Evolutionary conservation across 2,888 invertebrate species (phyloP).

Genomic region (Willowsia nigromaculata): DNA sequence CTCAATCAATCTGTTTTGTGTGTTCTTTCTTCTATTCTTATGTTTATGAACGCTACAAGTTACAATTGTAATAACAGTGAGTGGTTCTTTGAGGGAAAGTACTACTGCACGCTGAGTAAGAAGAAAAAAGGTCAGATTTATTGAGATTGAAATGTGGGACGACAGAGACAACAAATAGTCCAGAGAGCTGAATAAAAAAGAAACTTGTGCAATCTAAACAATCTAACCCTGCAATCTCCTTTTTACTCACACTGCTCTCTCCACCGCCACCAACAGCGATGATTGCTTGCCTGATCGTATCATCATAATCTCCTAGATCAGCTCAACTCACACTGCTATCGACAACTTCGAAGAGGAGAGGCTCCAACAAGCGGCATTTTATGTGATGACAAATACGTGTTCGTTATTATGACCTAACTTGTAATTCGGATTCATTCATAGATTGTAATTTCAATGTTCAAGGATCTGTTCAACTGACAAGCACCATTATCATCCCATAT

Average conservation of each 20-base stretch:
- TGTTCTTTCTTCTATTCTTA: constrained; percentile 6
- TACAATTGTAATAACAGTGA: not conserved
- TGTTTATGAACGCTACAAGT: not conserved
- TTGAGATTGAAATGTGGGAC: not conserved
- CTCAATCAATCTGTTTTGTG: constrained; percentile 58
- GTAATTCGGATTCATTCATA: constrained; percentile 5
- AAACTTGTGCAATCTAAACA: constrained; percentile 22
- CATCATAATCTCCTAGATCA: constrained; percentile 6
- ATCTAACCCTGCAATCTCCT: constrained; percentile 5
- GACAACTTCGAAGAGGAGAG: not conserved
- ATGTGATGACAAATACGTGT: not conserved
- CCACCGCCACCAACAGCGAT: constrained; percentile 14
- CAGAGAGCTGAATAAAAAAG: constrained; percentile 2
- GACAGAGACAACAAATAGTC: constrained; percentile 1
- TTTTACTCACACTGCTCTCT: not conserved
- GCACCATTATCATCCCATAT: not conserved
- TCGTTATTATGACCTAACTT: constrained; percentile 2
- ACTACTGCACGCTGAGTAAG: constrained; percentile 8
- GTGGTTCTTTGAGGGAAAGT: not conserved
- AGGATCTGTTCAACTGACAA: constrained; percentile 27
- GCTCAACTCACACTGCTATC: not conserved
- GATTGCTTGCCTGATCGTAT: constrained; percentile 47
- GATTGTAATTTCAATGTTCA: constrained; percentile 40
- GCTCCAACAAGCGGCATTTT: not conserved
- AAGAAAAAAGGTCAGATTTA: constrained; percentile 14